Evolutionary conservation across 2,113 vertebrate genomes (phyloP).

Genomic region (Spea bombifrons): DNA sequence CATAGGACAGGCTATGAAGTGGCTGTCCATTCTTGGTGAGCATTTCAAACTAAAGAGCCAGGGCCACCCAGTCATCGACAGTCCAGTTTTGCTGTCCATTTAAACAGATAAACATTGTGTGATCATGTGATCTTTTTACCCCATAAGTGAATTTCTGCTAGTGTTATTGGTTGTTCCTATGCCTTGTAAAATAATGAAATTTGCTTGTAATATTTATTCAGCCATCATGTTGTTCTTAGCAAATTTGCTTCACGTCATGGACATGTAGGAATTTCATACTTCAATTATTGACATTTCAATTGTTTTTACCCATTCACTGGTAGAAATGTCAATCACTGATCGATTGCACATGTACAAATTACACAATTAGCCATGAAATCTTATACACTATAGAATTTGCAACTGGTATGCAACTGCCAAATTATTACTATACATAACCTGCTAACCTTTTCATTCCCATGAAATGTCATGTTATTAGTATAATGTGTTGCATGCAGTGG

Average conservation of each 20-base stretch:
- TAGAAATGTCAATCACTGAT: constrained; percentile 19
- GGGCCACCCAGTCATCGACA: too few species aligned
- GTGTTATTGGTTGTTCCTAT: too few species aligned
- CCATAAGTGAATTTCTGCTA: too few species aligned
- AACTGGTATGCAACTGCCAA: constrained; percentile 13
- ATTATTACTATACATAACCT: not conserved
- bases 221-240: not conserved
- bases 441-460: constrained; percentile 12
- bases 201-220: too few species aligned
- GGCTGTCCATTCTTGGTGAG: too few species aligned
- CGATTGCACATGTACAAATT: constrained; percentile 9
- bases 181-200: too few species aligned
- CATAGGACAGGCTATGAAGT: too few species aligned
- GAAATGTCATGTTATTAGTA: not conserved
- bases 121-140: too few species aligned
- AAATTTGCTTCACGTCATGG: not conserved
- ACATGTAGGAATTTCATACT: not conserved
- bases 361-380: constrained; percentile 1
- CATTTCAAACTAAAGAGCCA: too few species aligned
- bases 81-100: too few species aligned
- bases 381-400: not conserved
- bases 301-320: not conserved
- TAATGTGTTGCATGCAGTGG: too few species aligned
- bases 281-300: not conserved
- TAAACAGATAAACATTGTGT: too few species aligned